Evolutionary conservation across 2,888 invertebrate genomes (phyloP).

Genomic region (Dicyrtomina minuta): DNA sequence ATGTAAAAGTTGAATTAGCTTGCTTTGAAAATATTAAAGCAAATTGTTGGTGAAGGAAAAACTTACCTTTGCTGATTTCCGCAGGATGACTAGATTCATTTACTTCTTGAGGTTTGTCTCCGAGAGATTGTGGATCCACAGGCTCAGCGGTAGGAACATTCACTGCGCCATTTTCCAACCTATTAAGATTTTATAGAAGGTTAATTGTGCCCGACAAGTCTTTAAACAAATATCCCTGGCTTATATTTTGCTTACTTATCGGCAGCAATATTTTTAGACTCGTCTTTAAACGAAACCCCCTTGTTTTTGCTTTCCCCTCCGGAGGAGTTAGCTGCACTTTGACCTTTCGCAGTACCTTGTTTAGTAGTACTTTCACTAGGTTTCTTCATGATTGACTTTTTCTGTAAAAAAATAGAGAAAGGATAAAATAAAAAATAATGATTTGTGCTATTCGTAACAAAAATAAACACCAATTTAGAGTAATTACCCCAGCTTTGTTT

Average conservation of each 20-base stretch:
- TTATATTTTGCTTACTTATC: conserved; percentile 2
- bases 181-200: not conserved
- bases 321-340: conserved; percentile 14
- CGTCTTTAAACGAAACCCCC: conserved; percentile 47
- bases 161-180: conserved; percentile 14
- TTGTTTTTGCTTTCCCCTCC: conserved; percentile 37
- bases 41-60: too few species aligned
- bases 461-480: too few species aligned
- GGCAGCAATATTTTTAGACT: not conserved
- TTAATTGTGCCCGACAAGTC: not conserved
- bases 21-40: too few species aligned
- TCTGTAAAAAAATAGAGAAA: too few species aligned
- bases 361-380: conserved; percentile 32
- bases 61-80: not conserved
- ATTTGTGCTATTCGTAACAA: not conserved
- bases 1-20: too few species aligned
- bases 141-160: not conserved
- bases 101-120: conserved; percentile 8
- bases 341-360: conserved; percentile 28
- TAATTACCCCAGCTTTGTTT: not conserved
- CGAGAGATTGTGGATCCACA: not conserved
- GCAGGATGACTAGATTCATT: conserved; percentile 33
- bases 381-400: conserved; percentile 45
- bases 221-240: too few species aligned
- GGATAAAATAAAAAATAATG: not conserved